Percentiles rank a stretch among this genome's conserved stretches.
phyloP scores from a whole-genome alignment of 2,113 vertebrate species.

The Phyllostomus hastatus region DNA sequence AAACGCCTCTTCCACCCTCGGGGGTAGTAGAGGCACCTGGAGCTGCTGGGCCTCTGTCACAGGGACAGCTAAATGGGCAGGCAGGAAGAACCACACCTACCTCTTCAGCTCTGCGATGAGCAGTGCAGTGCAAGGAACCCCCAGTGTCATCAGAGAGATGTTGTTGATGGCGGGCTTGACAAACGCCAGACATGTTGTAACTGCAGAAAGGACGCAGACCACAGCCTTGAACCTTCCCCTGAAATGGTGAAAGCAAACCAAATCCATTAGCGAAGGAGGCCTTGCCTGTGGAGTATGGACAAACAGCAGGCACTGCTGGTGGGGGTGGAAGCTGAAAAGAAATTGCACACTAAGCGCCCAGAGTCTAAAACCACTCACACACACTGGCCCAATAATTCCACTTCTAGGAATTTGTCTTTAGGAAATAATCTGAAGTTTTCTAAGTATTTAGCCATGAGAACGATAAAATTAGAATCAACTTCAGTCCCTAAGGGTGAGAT shows the following conservation, averaged over 20 bases:
- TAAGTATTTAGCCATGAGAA: not conserved
- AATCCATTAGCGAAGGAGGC: not conserved
- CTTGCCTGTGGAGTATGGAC: not conserved
- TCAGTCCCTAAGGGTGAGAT: not conserved
- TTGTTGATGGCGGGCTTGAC: slow-evolving; percentile 97
- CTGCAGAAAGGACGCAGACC: slow-evolving; percentile 91
- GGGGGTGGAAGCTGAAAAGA: not conserved
- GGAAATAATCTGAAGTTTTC: not conserved
- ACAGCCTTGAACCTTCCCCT: slow-evolving; percentile 96
- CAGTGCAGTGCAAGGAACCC: slow-evolving; percentile 92
- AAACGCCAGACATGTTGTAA: slow-evolving; percentile 94
- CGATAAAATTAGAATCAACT: not conserved
- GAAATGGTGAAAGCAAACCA: slow-evolving; percentile 19
- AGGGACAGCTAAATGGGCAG: not conserved
- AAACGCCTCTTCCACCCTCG: not conserved
- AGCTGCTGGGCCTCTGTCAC: not conserved
- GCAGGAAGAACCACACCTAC: slow-evolving; percentile 75
- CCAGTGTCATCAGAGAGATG: slow-evolving; percentile 94
- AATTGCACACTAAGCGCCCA: not conserved
- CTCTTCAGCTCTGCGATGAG: slow-evolving; percentile 95
- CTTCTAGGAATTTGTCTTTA: not conserved
- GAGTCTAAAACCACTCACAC: not conserved
- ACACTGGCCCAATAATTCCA: not conserved
- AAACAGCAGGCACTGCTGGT: not conserved
- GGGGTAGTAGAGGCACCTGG: not conserved